Evolutionary conservation across 2,797 vertebrate species (phyloP), one percentile per base, ranked within the genome.

Genomic region (Phoeniculus purpureus): DNA sequence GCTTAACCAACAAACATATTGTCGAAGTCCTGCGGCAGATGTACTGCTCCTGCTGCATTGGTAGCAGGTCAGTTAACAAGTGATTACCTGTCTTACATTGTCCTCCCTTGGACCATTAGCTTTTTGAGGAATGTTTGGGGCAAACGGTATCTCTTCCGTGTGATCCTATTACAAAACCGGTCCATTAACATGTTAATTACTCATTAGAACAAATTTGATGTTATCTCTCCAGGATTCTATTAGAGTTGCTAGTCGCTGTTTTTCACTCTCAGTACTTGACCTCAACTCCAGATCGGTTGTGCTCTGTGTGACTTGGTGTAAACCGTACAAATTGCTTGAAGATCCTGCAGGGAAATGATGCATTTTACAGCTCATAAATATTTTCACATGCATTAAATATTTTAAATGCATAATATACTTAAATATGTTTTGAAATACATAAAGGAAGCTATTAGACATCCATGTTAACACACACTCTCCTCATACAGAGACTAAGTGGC

Each of bases 61-160:
- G 78, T 85, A 96, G 87, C 61, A 95, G 82, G 96, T 94, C 70
- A 94, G 96, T 97, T 97, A 97, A 88, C 81, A 96, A 94, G 58
- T 84, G 87, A 97, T 97, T 96, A 95, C 82, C 56, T 95, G 79
- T 65, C 94, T 94, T 96, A 93, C 67, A 86, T 59, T 67, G 51
- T n/a, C 94, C 75, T 95, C 92, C 86, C 80, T 72, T 71, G 22
- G 89, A 87, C 91, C 92, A 93, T 96, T 97, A 95, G 74, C 45
- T 96, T 96, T 95, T 92, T 96, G 86, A 97, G 66, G 84, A 95
- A 96, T 94, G 73, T 75, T 90, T 94, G 32, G 45, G 21, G 56
- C 96, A 96, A 91, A n/a, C 31, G 90, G n/a, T 74, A 75, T 75
- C 51, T 94, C 78, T 95, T 90, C 29, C 7, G 8, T 90, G 94